Evolutionary conservation across 2,113 vertebrate genomes (phyloP), one percentile per base, ranked within the genome.

Genomic region (Dendrocopos noguchii): DNA sequence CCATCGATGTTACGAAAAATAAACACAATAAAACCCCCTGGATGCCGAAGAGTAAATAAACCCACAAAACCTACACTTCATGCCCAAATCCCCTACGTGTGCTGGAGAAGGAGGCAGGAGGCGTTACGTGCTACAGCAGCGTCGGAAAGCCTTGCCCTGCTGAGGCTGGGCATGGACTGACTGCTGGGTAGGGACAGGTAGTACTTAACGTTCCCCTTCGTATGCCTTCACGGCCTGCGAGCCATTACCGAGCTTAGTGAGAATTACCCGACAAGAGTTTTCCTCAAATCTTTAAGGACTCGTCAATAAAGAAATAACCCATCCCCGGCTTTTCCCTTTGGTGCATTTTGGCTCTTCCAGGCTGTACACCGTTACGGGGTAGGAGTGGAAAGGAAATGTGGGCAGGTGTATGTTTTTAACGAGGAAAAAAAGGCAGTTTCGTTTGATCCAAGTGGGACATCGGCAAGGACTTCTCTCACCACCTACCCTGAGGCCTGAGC

Each of bases 141-240:
- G 2, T 10, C 34, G 63, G n/a, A 17, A 34, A 27, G 18, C 4
- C 25, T 34, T 2, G 9, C 27, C 12, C 20, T 12, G 5, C 19
- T 0, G 20, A 16, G 29, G 11, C 46, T 2, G 10, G 33, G 33
- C 8, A 4, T 0, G 13, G 53, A 24, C 59, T 7, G 27, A 4
- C 44, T 8, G 25, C 2, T 2, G 24, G n/a, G 80, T 33, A 5
- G 21, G 61, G 56, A 31, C 25, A 9, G 60, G 66, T 42, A 12
- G 6, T 6, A 2, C 4, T 4, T 8, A 5, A 2, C 15, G 39
- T 4, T 1, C 12, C 12, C 64, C 59, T 19, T n/a, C 31, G 0
- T 33, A 15, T 19, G 28, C 46, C 7, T 28, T 29, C 15, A 2
- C 5, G 8, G 68, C n/a, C 44, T 27, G 14, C 1, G 18, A 73